Base-by-base conservation (phyloP, 2,113 vertebrate genomes). In the Oceanites oceanicus region DNA sequence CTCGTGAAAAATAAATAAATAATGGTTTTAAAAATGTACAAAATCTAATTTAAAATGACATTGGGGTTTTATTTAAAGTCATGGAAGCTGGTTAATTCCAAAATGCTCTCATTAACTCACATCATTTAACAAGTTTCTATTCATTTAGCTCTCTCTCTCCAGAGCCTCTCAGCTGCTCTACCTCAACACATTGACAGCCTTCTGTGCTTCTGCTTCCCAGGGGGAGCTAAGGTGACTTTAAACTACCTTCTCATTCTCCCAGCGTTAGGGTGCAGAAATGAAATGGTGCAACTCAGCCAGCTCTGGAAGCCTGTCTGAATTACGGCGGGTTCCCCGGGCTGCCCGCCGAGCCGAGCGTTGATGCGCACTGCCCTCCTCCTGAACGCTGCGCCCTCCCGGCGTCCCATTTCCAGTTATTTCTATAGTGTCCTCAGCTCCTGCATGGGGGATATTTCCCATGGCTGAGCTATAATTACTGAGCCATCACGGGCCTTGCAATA, bases 91-190 rank as follows among this genome's bases (percentile, higher is more conserved):
- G 93, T 97, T 97, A 97, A 97, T 97, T 96, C 96, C 95, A 97
- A 97, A 96, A 96, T 86, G 94, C 95, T 97, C 93, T 97, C 96
- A 97, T 97, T 96, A 97, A 96, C 96, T 97, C 96, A 96, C 96
- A 96, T 96, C 96, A 95, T 96, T 97, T 97, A 96, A 96, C 93
- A 96, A 96, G 96, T 97, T 97, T 97, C 96, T 97, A 95, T 96
- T 96, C 96, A 96, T 96, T 97, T 97, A 97, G 96, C 96, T 96
- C 87, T 79, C 96, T 88, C 96, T 96, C 96, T 97, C 96, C 90
- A 93, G 96, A 97, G 95, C 93, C 96, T 96, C 93, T 93, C 93
- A 92, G 94, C 96, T 96, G 95, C 94, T 96, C 96, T 97, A 93
- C 96, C 96, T 96, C 95, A 94, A 94, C 95, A 92, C 96, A 96